A percentile compares a stretch with the other conserved stretches of the same genome.
Conservation (phyloP, 2,113 vertebrate species). For the Hypocryptadius cinnamomeus region DNA sequence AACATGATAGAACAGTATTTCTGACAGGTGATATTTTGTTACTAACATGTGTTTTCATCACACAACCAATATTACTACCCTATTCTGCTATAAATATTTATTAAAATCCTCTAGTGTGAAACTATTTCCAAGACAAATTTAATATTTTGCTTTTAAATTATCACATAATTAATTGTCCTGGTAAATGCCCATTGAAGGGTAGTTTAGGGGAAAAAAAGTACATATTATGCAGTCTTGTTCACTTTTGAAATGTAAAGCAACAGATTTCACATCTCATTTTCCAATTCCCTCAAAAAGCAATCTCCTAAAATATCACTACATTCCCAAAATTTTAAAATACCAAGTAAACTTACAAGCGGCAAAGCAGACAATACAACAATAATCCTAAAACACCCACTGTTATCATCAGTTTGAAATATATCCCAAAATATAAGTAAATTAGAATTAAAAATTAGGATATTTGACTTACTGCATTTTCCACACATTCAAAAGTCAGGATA, state of each 20-base stretch:
- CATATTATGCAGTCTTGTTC: not conserved
- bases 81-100: not conserved
- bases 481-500: not conserved
- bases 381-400: not conserved
- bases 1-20: not conserved
- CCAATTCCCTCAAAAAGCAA: not conserved
- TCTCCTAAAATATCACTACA: not conserved
- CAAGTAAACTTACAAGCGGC: not conserved
- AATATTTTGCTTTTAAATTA: not conserved
- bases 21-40: not conserved
- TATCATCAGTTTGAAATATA: not conserved
- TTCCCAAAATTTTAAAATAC: not conserved
- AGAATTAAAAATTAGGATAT: not conserved
- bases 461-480: slow-evolving; percentile 43
- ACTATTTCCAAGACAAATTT: not conserved
- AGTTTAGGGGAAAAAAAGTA: not conserved
- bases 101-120: not conserved
- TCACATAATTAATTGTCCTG: not conserved
- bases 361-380: not conserved
- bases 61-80: not conserved
- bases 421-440: not conserved
- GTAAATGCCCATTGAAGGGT: not conserved
- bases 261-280: not conserved
- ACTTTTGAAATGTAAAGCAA: not conserved
- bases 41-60: not conserved